Base-by-base conservation (phyloP, 2,797 vertebrate genomes). In the Channallabes apus region DNA sequence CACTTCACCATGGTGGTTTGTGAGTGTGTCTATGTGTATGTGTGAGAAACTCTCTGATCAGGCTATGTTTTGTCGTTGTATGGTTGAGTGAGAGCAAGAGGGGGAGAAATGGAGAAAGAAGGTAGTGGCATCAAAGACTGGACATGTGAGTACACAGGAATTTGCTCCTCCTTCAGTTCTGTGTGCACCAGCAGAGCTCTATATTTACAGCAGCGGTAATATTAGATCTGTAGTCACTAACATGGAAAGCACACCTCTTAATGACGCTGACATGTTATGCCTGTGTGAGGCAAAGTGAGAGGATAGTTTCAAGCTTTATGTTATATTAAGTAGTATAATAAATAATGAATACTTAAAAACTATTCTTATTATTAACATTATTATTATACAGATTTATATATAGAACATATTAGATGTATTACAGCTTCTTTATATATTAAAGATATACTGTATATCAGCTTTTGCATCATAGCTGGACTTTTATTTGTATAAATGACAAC, bases 1-100 rank as follows among this genome's bases (percentile, higher is more conserved):
- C 97, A 98, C 94, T 97, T 98, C 90, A 97, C 98, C 98, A 99
- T 98, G 94, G 83, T 20, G 84, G 38, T 29, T 17, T 54, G 29
- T 56, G 59, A 64, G 64, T 83, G 38, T 84, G 72, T 85, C 58
- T 65, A 3, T 8, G 41, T 8, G 41, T 46, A 9, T 11, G 88
- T 84, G 86, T 86, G 87, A 69, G 85, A 83, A 87, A 67, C 14
- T 61, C 54, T 9, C 18, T 5, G 54, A 41, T 38, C 32, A 41
- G 68, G 67, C 1, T 82, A 32, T 56, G 12, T 27, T 5, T 51
- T 80, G 35, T n/a, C 11, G 77, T 2, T 46, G 80, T 54, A 17
- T 81, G 41, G 69, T 58, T 17, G 51, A 46, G n/a, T 75, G 83
- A 83, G 38, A 11, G 24, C 14, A 15, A 41, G 27, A 81, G 32